Evolutionary conservation across 2,888 invertebrate genomes (phyloP).

Genomic region (Toxonevra muliebris): DNA sequence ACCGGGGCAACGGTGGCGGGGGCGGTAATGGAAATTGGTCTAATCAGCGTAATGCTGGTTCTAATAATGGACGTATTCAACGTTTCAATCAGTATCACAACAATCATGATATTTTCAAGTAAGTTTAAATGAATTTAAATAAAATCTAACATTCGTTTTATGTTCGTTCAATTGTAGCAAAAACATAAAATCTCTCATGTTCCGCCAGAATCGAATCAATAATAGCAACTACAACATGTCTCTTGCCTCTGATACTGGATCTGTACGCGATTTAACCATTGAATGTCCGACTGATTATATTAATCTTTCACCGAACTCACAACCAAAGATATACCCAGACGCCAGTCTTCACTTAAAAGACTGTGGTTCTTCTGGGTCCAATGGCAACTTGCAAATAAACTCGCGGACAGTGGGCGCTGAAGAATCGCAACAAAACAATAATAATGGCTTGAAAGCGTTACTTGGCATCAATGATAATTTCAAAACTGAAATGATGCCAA

Average conservation of each 20-base stretch:
- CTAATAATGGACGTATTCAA: slow-evolving; percentile 39
- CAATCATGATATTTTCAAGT: slow-evolving; percentile 37
- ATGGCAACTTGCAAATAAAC: background rate
- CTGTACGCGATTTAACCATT: slow-evolving; percentile 40
- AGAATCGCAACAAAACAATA: background rate
- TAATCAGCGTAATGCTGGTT: slow-evolving; percentile 21
- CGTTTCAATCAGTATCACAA: slow-evolving; percentile 30
- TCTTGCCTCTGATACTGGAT: background rate
- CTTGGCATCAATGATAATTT: slow-evolving; percentile 39
- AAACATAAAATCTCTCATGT: slow-evolving; percentile 40
- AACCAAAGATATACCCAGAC: background rate
- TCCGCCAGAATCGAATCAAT: slow-evolving; percentile 34
- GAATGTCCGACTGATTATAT: slow-evolving; percentile 36
- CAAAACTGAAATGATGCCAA: slow-evolving; percentile 46
- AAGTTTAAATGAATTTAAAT: slow-evolving; percentile 6
- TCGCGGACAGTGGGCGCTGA: background rate
- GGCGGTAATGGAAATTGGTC: slow-evolving; percentile 7
- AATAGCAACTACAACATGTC: slow-evolving; percentile 11
- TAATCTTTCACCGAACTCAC: slow-evolving; percentile 24
- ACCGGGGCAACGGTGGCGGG: slow-evolving; percentile 1
- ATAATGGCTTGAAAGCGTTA: slow-evolving; percentile 32
- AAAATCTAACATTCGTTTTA: background rate
- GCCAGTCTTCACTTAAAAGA: background rate
- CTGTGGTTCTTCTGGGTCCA: background rate
- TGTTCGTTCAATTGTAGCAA: slow-evolving; percentile 37